Evolutionary conservation across 1,140 invertebrate genomes (phyloP).

Genomic region (Littorina saxatilis): DNA sequence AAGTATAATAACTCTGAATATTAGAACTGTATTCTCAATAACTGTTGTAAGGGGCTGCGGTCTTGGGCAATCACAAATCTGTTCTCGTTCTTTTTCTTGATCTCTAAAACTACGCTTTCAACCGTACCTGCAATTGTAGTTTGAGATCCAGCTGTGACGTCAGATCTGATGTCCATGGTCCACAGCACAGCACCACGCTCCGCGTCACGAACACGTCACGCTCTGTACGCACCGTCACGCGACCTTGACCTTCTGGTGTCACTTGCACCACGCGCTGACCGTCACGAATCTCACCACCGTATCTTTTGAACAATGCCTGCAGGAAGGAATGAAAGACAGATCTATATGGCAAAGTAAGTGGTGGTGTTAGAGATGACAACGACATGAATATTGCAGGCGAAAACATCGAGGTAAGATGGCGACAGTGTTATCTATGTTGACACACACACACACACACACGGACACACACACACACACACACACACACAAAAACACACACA

Average conservation of each 20-base stretch:
- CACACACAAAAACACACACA: too few relatives aligned
- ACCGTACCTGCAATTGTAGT: conserved; percentile 63
- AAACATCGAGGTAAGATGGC: too few relatives aligned
- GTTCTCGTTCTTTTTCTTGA: too few relatives aligned
- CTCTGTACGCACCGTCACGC: conserved; percentile 53
- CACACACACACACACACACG: not conserved
- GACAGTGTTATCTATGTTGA: not conserved
- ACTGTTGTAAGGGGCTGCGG: too few relatives aligned
- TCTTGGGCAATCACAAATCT: too few relatives aligned
- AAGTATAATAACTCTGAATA: too few relatives aligned
- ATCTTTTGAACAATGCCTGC: conserved; percentile 56
- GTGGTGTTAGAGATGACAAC: too few relatives aligned
- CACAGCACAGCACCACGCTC: conserved; percentile 62
- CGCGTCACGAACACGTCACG: conserved; percentile 42
- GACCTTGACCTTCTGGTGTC: conserved; percentile 53
- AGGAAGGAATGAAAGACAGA: not conserved
- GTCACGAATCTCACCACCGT: conserved; percentile 63
- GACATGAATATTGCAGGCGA: not conserved
- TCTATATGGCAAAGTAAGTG: not conserved
- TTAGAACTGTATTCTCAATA: too few relatives aligned
- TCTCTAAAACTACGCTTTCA: too few relatives aligned
- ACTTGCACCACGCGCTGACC: conserved; percentile 56
- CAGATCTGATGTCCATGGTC: conserved; percentile 66
- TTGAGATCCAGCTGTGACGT: conserved; percentile 56
- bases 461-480: not conserved